Conservation (phyloP, 2,797 vertebrate genomes). For the Myotis pilosus region DNA sequence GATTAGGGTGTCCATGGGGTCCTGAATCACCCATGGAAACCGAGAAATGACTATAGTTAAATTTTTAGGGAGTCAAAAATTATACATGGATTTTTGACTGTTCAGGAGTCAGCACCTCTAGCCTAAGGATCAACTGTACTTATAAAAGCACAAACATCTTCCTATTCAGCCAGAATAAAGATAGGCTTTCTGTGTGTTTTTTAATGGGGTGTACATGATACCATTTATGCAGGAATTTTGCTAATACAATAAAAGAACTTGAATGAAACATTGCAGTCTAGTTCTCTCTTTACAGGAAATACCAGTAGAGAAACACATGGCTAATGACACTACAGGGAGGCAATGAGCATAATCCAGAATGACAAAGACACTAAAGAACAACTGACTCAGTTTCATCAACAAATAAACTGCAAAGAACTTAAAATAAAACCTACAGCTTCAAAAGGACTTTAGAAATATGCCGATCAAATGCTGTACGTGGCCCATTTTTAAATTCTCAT, state of each 20-base stretch:
- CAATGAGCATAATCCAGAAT: neutral
- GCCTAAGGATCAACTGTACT: neutral
- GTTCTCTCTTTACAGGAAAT: neutral
- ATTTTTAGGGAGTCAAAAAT: neutral
- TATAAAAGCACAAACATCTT: neutral
- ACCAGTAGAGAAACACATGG: neutral
- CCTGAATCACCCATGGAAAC: neutral
- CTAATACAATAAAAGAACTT: neutral
- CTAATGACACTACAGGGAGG: neutral
- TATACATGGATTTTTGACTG: neutral
- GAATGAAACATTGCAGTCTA: neutral
- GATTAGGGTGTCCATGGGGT: neutral
- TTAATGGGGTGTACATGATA: neutral
- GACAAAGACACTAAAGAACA: neutral
- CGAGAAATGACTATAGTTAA: neutral
- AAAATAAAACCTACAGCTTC: neutral
- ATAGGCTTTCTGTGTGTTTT: neutral
- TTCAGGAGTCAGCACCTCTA: neutral
- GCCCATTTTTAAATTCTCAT: neutral
- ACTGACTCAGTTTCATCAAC: neutral
- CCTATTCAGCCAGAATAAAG: neutral
- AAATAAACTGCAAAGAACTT: constrained; percentile 8
- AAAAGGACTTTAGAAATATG: neutral
- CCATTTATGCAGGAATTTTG: neutral
- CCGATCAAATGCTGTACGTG: neutral